phyloP scores from a whole-genome alignment of 2,888 invertebrate species.

The Pristionchus maxplancki region DNA sequence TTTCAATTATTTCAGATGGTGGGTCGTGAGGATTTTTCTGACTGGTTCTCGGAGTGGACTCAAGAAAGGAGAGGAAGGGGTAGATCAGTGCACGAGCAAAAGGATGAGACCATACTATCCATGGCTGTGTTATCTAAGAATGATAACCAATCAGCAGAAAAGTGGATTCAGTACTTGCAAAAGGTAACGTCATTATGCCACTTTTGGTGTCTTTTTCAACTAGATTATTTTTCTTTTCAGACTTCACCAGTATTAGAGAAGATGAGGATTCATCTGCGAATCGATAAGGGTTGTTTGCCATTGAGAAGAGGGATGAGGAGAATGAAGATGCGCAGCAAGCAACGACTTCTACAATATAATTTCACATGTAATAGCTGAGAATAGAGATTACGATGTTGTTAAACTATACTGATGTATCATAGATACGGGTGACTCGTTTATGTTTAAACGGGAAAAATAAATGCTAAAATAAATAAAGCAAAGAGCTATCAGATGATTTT shows the following conservation, averaged over 20 bases:
- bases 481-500: no score
- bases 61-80: constrained; percentile 52
- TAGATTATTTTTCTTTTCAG: constrained; percentile 29
- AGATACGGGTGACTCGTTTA: background rate
- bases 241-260: background rate
- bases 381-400: background rate
- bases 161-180: constrained; percentile 65
- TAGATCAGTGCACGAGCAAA: constrained; percentile 71
- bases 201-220: no score
- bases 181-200: constrained; percentile 34
- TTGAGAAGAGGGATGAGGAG: background rate
- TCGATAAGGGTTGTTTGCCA: constrained; percentile 46
- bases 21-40: constrained; percentile 59
- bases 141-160: constrained; percentile 58
- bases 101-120: constrained; percentile 69
- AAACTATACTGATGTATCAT: background rate
- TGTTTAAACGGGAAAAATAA: background rate
- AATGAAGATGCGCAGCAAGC: constrained; percentile 21
- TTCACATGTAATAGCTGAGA: background rate
- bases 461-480: background rate
- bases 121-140: constrained; percentile 60
- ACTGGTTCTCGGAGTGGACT: constrained; percentile 66
- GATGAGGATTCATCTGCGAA: constrained; percentile 22
- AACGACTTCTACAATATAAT: background rate
- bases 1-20: no score